These are phyloP conservation scores for Etheostoma nigrum DNA, from an alignment of 2,797 vertebrate species.

Conservation along the genomic window DNA sequence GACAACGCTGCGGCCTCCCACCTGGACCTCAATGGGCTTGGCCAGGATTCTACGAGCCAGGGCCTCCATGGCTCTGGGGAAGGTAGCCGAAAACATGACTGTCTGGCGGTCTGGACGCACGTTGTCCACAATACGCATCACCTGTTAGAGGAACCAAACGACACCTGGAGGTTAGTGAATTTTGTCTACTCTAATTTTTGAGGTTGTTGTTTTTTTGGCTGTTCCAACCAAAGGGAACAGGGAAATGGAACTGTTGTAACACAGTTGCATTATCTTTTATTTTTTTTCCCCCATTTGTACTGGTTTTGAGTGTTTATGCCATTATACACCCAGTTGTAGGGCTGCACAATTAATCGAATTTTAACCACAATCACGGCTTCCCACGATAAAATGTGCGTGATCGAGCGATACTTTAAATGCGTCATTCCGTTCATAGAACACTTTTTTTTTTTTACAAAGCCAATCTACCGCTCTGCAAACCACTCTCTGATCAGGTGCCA, in stretches of 20 bases:
- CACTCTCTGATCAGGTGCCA: too few species aligned
- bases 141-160: slow-evolving; percentile 76
- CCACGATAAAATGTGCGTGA: too few species aligned
- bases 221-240: background rate
- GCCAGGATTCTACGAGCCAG: slow-evolving; percentile 94
- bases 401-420: too few species aligned
- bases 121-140: slow-evolving; percentile 99
- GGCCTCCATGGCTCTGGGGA: slow-evolving; percentile 98
- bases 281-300: background rate
- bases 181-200: background rate
- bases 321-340: too few species aligned
- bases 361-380: too few species aligned
- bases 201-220: background rate
- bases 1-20: slow-evolving; percentile 97
- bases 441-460: too few species aligned
- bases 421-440: too few species aligned
- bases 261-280: background rate
- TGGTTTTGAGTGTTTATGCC: background rate
- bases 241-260: background rate
- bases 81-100: slow-evolving; percentile 99
- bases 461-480: too few species aligned
- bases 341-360: too few species aligned
- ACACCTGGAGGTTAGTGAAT: background rate
- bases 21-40: slow-evolving; percentile 97
- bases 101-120: slow-evolving; percentile 97